These are phyloP conservation scores for Chlorodrepanis virens DNA, from an alignment of 2,113 vertebrate genomes.

Conservation along the genomic window DNA sequence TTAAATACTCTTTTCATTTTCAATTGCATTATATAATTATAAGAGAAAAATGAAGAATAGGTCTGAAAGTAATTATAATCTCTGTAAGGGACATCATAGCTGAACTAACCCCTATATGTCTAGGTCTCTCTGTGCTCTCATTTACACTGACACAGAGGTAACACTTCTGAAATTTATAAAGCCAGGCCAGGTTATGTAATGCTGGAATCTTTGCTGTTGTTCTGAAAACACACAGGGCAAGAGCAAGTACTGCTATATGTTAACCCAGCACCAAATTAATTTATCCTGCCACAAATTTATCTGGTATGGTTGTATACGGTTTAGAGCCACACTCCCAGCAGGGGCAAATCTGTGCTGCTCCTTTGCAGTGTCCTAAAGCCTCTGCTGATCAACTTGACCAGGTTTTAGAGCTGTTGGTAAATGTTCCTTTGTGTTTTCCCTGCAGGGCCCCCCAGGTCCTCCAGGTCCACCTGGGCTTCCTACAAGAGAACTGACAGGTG, in stretches of 20 bases:
- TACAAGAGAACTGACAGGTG: not conserved
- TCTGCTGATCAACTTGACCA: not conserved
- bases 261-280: not conserved
- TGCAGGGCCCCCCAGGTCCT: constrained; percentile 69
- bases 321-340: not conserved
- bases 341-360: not conserved
- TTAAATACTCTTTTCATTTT: not conserved
- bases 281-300: not conserved
- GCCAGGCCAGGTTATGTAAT: not conserved
- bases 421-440: not conserved
- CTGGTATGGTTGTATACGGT: not conserved
- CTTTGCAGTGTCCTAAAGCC: not conserved
- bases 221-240: not conserved
- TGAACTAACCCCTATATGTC: not conserved
- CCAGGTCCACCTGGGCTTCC: constrained; percentile 71
- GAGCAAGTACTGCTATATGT: not conserved
- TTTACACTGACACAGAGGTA: not conserved
- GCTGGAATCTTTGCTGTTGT: not conserved
- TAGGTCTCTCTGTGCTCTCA: not conserved
- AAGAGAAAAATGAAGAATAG: not conserved
- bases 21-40: not conserved
- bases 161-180: not conserved
- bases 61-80: not conserved
- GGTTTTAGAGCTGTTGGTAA: not conserved
- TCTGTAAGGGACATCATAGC: not conserved